Evolutionary conservation across 2,888 invertebrate genomes (phyloP), one percentile per base, ranked within the genome.

Genomic region (Dioctria rufipes): DNA sequence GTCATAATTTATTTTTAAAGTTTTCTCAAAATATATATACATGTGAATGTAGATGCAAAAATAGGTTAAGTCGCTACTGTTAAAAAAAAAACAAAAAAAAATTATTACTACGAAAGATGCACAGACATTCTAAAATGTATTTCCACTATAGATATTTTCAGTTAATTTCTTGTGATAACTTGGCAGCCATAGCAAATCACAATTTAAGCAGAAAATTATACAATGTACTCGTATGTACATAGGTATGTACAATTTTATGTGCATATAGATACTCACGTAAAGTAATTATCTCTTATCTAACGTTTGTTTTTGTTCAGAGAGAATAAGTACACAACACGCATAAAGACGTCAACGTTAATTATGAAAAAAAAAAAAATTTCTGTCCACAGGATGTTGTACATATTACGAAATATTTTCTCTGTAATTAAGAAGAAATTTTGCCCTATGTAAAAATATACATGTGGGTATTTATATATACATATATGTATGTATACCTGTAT

Each of bases 251-350:
- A 25, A 25, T 25, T 25, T 25, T 25, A 25, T 25, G 25, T 25
- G 25, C 25, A 25, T 25, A 25, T 25, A 25, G 25, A 25, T 65
- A 65, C 65, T 39, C 69, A 69, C 69, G 69, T 51, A 46, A 69
- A n/a, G 37, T 39, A 69, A 69, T 69, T 69, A 69, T 37, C 25
- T 69, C 51, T 69, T 69, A 69, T 51, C 11, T 69, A 69, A 69
- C 11, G 42, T 39, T 4, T 54, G 69, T 69, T 25, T 25, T 69
- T 69, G 69, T 51, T 51, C 69, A 69, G 2, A 69, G 25, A 69
- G 8, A 51, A 51, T 67, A 69, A 11, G 43, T 39, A 37, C 67
- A 51, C 25, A 25, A 25, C 69, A 69, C 69, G 69, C 69, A 69
- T 51, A 39, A 25, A 25, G 37, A 11, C 54, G 54, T 11, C 11